phyloP scores from a whole-genome alignment of 2,888 invertebrate species.

The Helobdella robusta region DNA sequence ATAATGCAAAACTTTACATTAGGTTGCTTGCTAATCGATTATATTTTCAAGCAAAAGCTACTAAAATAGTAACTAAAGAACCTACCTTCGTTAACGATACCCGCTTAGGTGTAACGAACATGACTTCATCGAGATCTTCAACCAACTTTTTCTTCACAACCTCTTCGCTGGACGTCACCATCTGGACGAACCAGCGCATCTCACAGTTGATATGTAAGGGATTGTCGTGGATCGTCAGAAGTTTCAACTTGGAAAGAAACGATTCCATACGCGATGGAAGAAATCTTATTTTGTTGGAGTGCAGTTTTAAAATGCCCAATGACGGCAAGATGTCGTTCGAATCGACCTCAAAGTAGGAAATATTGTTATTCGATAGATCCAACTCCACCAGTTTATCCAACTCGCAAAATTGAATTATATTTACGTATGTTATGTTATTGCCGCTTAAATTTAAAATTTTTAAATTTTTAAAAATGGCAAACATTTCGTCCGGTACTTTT shows the following conservation, averaged over 20 bases:
- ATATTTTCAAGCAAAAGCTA: too few species aligned
- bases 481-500: slow-evolving; percentile 22
- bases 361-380: slow-evolving; percentile 32
- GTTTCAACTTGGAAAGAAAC: slow-evolving; percentile 27
- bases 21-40: too few species aligned
- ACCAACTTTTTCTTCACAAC: neutral
- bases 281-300: slow-evolving; percentile 31
- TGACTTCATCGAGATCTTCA: neutral
- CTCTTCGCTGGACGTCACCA: slow-evolving; percentile 23
- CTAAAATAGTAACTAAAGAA: neutral
- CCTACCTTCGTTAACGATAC: slow-evolving; percentile 5
- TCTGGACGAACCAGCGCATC: slow-evolving; percentile 32
- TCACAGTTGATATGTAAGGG: slow-evolving; percentile 35
- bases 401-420: slow-evolving; percentile 24
- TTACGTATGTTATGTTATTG: slow-evolving; percentile 29
- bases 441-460: slow-evolving; percentile 26
- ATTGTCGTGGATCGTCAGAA: slow-evolving; percentile 31
- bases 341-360: slow-evolving; percentile 28
- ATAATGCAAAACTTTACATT: too few species aligned
- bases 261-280: slow-evolving; percentile 27
- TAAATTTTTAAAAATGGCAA: slow-evolving; percentile 20
- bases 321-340: slow-evolving; percentile 17
- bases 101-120: neutral
- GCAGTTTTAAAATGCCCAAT: slow-evolving; percentile 26
- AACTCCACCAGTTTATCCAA: slow-evolving; percentile 24